Conservation (phyloP, 2,797 vertebrate species). For the Squalus acanthias region DNA sequence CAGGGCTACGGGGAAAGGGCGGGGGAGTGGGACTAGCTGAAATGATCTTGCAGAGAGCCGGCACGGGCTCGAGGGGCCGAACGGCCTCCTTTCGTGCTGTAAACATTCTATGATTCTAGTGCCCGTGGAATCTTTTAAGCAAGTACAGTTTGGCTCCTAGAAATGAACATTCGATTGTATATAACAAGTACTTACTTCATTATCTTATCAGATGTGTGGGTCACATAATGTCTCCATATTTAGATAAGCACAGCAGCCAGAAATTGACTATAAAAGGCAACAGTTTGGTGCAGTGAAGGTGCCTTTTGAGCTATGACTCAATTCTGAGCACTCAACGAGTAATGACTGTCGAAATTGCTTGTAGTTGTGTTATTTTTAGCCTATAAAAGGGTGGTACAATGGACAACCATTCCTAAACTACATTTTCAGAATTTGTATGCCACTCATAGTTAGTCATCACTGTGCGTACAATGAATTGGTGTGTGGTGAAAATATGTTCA, state of each 20-base stretch:
- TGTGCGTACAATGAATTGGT: not conserved
- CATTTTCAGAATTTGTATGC: not conserved
- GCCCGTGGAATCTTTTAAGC: not conserved
- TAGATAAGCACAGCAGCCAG: not conserved
- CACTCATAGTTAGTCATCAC: not conserved
- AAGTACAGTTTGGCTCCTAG: not conserved
- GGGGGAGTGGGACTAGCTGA: no score
- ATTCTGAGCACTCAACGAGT: conserved; percentile 9
- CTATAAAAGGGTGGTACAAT: not conserved
- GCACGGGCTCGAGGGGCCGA: no score
- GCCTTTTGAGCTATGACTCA: conserved; percentile 3
- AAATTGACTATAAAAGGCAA: conserved; percentile 17
- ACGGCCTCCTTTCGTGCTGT: no score
- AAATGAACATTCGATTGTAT: not conserved
- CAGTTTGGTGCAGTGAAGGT: not conserved
- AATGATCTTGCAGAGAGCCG: no score
- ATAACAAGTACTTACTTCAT: not conserved
- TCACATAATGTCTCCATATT: not conserved
- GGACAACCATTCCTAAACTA: not conserved
- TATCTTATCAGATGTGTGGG: not conserved
- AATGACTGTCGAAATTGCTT: conserved; percentile 3
- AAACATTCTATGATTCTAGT: no score
- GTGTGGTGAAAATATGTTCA: not conserved
- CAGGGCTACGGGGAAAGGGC: no score
- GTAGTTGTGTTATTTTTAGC: not conserved